Percentiles rank a stretch among this genome's conserved stretches.
These are phyloP conservation scores for Atherinomorus stipes DNA, from an alignment of 2,113 vertebrate species.

Conservation along the genomic window DNA sequence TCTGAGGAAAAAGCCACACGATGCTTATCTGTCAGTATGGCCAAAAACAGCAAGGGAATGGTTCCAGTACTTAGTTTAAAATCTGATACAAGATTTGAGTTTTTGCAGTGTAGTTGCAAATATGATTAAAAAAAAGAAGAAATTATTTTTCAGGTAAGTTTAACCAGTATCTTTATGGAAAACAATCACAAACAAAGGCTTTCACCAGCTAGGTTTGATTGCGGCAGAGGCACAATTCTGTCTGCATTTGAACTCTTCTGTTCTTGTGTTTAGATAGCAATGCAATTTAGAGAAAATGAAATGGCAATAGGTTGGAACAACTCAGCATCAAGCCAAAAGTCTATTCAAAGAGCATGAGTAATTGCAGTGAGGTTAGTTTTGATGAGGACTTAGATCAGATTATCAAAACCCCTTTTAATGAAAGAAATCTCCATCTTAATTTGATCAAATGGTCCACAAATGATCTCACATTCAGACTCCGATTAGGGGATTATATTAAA, in stretches of 20 bases:
- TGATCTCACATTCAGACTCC: neutral
- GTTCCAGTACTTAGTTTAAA: no score
- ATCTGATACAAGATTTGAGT: no score
- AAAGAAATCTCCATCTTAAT: conserved; percentile 5
- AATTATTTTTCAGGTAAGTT: no score
- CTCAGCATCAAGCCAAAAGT: conserved; percentile 3
- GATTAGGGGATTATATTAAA: neutral
- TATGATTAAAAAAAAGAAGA: no score
- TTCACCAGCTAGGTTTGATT: neutral
- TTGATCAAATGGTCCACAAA: conserved; percentile 6
- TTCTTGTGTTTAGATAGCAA: neutral
- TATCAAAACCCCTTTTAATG: conserved; percentile 11
- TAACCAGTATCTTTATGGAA: no score
- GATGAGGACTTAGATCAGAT: neutral
- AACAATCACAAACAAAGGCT: no score
- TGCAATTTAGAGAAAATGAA: conserved; percentile 18
- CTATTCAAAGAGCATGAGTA: conserved; percentile 1
- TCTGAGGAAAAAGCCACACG: neutral
- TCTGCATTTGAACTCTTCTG: neutral
- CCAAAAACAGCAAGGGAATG: neutral
- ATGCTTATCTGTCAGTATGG: neutral
- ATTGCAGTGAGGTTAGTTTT: neutral
- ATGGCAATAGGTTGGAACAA: conserved; percentile 4
- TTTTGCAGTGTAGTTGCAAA: no score
- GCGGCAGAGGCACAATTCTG: neutral